phyloP scores from a whole-genome alignment of 2,888 invertebrate species.

The Drosophila infuscata region DNA sequence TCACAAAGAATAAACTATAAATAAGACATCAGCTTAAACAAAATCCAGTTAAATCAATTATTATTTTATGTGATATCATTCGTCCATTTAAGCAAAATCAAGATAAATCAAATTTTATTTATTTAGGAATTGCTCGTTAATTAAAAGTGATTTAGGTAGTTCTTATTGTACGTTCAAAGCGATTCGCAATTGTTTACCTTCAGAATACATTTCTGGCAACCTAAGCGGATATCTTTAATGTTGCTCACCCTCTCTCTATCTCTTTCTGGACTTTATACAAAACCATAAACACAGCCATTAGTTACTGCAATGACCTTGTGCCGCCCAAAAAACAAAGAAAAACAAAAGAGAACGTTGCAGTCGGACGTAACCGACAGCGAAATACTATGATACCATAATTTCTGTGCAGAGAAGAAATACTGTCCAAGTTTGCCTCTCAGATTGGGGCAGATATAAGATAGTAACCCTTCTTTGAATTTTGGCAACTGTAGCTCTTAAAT shows the following conservation, averaged over 20 bases:
- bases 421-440: no score
- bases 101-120: neutral
- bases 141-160: constrained; percentile 3
- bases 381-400: no score
- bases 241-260: neutral
- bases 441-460: no score
- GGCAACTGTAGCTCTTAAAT: no score
- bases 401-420: no score
- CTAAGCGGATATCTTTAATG: constrained; percentile 8
- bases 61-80: neutral
- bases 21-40: neutral
- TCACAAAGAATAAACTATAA: neutral
- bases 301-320: constrained; percentile 31
- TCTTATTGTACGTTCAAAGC: neutral
- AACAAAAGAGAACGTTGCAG: neutral
- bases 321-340: constrained; percentile 25
- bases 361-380: no score
- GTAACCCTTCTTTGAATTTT: no score
- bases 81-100: neutral
- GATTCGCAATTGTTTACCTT: constrained; percentile 12
- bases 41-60: neutral
- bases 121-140: neutral
- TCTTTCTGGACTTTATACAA: neutral
- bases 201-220: constrained; percentile 9
- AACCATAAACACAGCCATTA: constrained; percentile 28